phyloP scores from a whole-genome alignment of 2,888 invertebrate genomes.

The Metellina segmentata region DNA sequence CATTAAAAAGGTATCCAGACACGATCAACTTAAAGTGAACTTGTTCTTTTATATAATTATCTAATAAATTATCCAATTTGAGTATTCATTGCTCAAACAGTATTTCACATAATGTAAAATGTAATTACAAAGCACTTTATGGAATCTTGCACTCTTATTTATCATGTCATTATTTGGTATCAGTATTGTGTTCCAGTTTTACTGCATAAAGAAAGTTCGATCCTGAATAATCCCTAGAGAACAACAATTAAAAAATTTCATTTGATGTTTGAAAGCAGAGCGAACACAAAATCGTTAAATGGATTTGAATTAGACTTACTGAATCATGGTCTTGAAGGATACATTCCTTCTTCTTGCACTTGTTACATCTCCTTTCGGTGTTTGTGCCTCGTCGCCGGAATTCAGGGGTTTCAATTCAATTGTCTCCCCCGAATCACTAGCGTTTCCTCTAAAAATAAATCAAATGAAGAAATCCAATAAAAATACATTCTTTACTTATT shows the following conservation, averaged over 20 bases:
- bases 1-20: too few species aligned
- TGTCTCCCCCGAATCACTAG: conserved; percentile 23
- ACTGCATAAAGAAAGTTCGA: too few species aligned
- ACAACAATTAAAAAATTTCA: too few species aligned
- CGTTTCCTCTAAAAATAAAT: conserved; percentile 38
- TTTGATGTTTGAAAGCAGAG: neutral
- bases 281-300: neutral
- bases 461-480: neutral
- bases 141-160: too few species aligned
- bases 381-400: neutral
- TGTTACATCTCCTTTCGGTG: neutral
- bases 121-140: neutral
- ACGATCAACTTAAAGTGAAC: too few species aligned
- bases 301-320: conserved; percentile 15
- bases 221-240: too few species aligned
- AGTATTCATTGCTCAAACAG: neutral
- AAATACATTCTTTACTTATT: neutral
- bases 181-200: too few species aligned
- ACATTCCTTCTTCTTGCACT: conserved; percentile 50
- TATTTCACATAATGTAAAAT: neutral
- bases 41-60: too few species aligned
- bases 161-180: too few species aligned
- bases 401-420: conserved; percentile 63
- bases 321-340: conserved; percentile 59
- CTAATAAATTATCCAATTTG: too few species aligned